Conservation (phyloP, 1,140 invertebrate species). For the Drosophila quadrilineata region DNA sequence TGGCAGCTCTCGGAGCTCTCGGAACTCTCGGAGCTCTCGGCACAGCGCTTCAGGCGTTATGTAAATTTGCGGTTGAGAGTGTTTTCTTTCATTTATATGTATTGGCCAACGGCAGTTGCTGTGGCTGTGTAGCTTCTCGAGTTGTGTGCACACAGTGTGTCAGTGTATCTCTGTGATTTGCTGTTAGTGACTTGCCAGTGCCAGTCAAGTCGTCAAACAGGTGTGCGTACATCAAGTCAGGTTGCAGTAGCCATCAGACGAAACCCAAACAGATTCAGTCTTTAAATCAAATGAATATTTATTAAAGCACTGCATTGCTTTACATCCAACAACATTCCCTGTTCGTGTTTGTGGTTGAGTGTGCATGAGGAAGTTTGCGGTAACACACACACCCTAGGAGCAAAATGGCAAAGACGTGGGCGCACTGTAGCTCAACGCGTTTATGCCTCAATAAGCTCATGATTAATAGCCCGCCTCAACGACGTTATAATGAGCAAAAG, state of each 20-base stretch:
- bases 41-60: slow-evolving; percentile 42
- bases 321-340: neutral
- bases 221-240: slow-evolving; percentile 51
- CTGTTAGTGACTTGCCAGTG: slow-evolving; percentile 16
- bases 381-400: slow-evolving; percentile 26
- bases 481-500: slow-evolving; percentile 69
- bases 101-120: too few relatives aligned
- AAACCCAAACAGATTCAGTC: neutral
- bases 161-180: slow-evolving; percentile 15
- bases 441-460: slow-evolving; percentile 78
- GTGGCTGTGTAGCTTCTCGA: neutral
- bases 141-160: neutral
- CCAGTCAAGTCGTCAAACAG: slow-evolving; percentile 56
- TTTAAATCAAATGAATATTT: slow-evolving; percentile 67
- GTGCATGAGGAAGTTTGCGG: neutral
- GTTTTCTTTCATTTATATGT: slow-evolving; percentile 34
- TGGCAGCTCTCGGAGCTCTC: slow-evolving; percentile 20
- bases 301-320: slow-evolving; percentile 61
- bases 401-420: slow-evolving; percentile 51
- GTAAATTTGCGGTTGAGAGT: slow-evolving; percentile 56
- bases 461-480: slow-evolving; percentile 69
- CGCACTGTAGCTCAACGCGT: slow-evolving; percentile 62
- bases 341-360: neutral
- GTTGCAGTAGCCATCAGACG: slow-evolving; percentile 18
- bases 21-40: neutral